Evolutionary conservation across 2,888 invertebrate genomes (phyloP).

Genomic region (Pelosia muscerda): DNA sequence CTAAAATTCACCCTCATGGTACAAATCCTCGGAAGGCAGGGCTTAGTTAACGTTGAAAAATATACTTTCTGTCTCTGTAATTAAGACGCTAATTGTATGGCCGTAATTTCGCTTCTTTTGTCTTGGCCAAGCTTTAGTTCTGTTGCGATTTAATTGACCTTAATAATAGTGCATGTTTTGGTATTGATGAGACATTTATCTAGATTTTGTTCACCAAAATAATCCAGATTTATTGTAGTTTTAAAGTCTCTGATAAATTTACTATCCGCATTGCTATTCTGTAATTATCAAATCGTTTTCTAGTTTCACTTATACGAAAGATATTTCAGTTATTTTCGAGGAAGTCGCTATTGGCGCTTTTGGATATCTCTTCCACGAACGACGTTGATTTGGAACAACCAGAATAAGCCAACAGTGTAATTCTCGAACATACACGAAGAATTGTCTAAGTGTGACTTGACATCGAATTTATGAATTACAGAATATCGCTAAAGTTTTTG

Average conservation of each 20-base stretch:
- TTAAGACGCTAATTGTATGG: constrained; percentile 74
- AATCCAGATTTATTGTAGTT: neutral
- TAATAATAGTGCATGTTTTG: constrained; percentile 75
- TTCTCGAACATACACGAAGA: neutral
- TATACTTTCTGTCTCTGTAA: constrained; percentile 61
- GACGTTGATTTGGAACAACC: neutral
- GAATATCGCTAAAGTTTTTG: neutral
- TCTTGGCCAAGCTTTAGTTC: constrained; percentile 82
- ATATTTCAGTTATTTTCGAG: neutral
- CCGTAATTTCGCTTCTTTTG: constrained; percentile 79
- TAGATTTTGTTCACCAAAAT: constrained; percentile 18
- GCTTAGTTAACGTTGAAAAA: constrained; percentile 73
- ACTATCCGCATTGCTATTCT: neutral
- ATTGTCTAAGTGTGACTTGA: neutral
- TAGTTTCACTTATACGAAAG: neutral
- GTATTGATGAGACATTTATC: constrained; percentile 21
- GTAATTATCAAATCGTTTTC: neutral
- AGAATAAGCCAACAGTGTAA: no score
- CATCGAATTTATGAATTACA: neutral
- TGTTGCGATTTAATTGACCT: constrained; percentile 69
- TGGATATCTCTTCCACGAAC: no score
- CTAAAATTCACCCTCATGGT: constrained; percentile 50
- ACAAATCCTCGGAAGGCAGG: constrained; percentile 84
- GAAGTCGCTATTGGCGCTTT: neutral
- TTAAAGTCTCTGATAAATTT: constrained; percentile 5